phyloP scores from a whole-genome alignment of 2,797 vertebrate species.

The Eutrigla gurnardus region DNA sequence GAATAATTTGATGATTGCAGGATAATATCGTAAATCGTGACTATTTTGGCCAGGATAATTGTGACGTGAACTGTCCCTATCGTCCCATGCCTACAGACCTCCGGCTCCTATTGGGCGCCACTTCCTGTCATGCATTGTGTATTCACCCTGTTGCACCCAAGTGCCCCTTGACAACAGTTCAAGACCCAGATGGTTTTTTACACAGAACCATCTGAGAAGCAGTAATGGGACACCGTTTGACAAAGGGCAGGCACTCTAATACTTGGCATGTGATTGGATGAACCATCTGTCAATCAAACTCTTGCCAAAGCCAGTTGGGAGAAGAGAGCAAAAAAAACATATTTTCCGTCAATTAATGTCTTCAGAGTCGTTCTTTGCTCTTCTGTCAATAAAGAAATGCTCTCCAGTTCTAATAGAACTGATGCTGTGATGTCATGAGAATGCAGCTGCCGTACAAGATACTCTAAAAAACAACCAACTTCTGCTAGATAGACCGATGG shows the following conservation, averaged over 20 bases:
- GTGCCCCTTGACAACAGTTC: not conserved
- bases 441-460: not conserved
- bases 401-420: not conserved
- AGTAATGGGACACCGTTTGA: not conserved
- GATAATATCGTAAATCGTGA: not conserved
- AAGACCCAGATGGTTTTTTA: not conserved
- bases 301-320: not conserved
- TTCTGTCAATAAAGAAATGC: not conserved
- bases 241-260: too few relatives aligned
- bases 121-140: not conserved
- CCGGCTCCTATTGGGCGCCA: not conserved
- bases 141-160: not conserved
- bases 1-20: not conserved
- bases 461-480: not conserved
- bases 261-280: not conserved
- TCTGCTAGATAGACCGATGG: not conserved
- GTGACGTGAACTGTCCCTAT: not conserved
- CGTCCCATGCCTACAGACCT: too few relatives aligned
- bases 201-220: not conserved
- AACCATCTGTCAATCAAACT: not conserved
- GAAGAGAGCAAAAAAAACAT: not conserved
- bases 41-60: not conserved
- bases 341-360: not conserved
- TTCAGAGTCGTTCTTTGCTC: not conserved
- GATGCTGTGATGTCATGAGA: not conserved